These are phyloP conservation scores for Girardinichthys multiradiatus DNA, from an alignment of 2,113 vertebrate species.

Conservation along the genomic window DNA sequence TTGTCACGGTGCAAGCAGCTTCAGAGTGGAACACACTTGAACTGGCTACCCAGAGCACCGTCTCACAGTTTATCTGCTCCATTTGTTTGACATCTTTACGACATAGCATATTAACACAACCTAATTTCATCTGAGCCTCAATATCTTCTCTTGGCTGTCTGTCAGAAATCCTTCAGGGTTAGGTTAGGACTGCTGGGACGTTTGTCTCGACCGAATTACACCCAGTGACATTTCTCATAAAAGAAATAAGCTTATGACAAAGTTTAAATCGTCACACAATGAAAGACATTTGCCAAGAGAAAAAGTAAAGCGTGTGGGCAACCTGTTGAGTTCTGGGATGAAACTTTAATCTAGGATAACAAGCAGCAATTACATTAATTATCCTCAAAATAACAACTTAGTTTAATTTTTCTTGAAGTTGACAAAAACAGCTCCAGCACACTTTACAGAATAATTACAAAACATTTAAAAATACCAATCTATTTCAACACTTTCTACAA, in stretches of 20 bases:
- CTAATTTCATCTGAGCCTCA: constrained; percentile 69
- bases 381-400: constrained; percentile 61
- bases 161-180: constrained; percentile 73
- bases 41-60: constrained; percentile 56
- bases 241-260: constrained; percentile 12
- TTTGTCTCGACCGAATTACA: constrained; percentile 71
- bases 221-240: constrained; percentile 52
- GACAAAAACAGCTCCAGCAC: background rate
- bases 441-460: background rate
- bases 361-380: constrained; percentile 69
- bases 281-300: constrained; percentile 75
- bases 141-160: constrained; percentile 69
- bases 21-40: constrained; percentile 52
- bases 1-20: constrained; percentile 61
- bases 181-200: constrained; percentile 69
- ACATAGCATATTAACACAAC: constrained; percentile 70
- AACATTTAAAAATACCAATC: background rate
- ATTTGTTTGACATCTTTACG: constrained; percentile 77
- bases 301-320: background rate
- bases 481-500: background rate
- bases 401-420: constrained; percentile 33
- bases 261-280: constrained; percentile 78
- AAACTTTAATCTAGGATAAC: constrained; percentile 63
- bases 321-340: background rate
- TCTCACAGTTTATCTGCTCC: constrained; percentile 75